Base-by-base conservation (phyloP, 2,797 vertebrate species). In the Cetoscarus ocellatus region DNA sequence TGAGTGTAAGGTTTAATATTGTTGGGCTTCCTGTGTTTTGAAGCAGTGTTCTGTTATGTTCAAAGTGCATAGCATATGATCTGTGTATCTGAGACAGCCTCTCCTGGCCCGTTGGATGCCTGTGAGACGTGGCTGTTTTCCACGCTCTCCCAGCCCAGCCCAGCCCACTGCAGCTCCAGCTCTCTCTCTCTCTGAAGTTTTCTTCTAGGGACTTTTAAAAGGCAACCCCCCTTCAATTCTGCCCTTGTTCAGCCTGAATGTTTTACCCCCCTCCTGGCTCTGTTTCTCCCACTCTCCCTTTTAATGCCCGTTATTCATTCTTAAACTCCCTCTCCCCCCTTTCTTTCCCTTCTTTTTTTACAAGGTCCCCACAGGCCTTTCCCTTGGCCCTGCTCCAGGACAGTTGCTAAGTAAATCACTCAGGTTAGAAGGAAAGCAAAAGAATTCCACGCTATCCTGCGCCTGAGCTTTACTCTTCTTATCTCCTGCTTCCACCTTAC, bases 361-460 rank as follows among this genome's bases (percentile, higher is more conserved):
- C 84, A 86, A 80, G 82, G 75, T 88, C 87, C 86, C 88, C 79
- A 70, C 52, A 86, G 91, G 84, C 88, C 75, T 90, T 89, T 87
- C 84, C 80, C 64, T 85, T 93, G 94, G 93, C 91, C 64, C 35
- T 15, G 58, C 84, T 92, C 93, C 94, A 94, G 87, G 85, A 89
- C 92, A 91, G 93, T 94, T 92, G 93, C 92, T 90, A 90, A 92
- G 89, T 94, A 95, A 95, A 95, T 94, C 93, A 93, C 80, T 90
- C 86, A 80, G 75, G 68, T 78, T 55, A 76, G 78, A 80, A 88
- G 85, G 86, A 91, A 92, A 89, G 90, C 79, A 75, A 85, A 42
- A 83, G 88, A 93, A 94, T 94, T 93, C 92, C 90, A 80, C 85
- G 88, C 88, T 43, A 91, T 92, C 90, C 87, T 79, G 67, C 86